Evolutionary conservation across 2,888 invertebrate species (phyloP).

Genomic region (Noctua janthina): DNA sequence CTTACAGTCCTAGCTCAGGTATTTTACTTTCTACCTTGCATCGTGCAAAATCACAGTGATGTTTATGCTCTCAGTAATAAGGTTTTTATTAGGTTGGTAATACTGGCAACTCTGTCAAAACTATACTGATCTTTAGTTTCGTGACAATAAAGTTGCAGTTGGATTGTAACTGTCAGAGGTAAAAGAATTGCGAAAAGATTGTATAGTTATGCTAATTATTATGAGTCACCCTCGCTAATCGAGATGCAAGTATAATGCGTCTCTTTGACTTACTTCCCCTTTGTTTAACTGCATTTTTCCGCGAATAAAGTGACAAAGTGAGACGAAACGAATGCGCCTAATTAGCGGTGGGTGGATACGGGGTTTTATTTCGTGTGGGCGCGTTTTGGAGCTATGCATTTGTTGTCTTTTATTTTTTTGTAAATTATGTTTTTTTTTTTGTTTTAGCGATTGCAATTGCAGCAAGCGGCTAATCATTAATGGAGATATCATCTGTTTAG

Average conservation of each 20-base stretch:
- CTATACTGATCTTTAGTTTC: neutral
- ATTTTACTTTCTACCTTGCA: neutral
- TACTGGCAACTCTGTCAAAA: neutral
- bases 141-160: neutral
- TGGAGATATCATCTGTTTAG: neutral
- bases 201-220: conserved; percentile 65
- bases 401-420: neutral
- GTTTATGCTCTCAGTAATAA: neutral
- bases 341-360: conserved; percentile 79
- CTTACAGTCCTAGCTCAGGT: conserved; percentile 4
- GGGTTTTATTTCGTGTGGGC: conserved; percentile 41
- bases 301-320: conserved; percentile 85
- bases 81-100: neutral
- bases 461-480: neutral
- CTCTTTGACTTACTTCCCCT: conserved; percentile 81
- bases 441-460: neutral
- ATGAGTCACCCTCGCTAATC: conserved; percentile 65
- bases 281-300: conserved; percentile 84
- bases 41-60: neutral
- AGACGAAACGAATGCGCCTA: conserved; percentile 81
- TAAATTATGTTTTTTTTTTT: neutral
- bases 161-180: neutral
- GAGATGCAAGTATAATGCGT: conserved; percentile 67
- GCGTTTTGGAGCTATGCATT: conserved; percentile 26
- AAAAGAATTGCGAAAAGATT: neutral